phyloP scores from a whole-genome alignment of 1,140 invertebrate species.

The Psilanteris sp. region DNA sequence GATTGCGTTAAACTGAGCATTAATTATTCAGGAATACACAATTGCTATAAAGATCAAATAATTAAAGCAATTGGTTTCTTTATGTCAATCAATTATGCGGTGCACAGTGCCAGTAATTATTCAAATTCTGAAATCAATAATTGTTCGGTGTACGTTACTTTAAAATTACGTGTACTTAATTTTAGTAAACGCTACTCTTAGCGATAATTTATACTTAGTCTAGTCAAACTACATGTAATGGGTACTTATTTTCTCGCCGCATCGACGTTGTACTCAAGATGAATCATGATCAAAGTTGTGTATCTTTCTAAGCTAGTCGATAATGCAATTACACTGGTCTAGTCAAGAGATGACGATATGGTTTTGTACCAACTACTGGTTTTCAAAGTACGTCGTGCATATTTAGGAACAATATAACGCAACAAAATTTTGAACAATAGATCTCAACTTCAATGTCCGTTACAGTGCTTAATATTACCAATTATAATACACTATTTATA shows the following conservation, averaged over 20 bases:
- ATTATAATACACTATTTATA: constrained; percentile 57
- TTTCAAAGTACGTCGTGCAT: constrained; percentile 47
- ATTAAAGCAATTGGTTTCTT: too few relatives aligned
- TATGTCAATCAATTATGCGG: too few relatives aligned
- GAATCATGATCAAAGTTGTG: constrained; percentile 37
- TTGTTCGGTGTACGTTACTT: constrained; percentile 40
- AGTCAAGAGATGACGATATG: constrained; percentile 29
- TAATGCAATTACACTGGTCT: constrained; percentile 23
- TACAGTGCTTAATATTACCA: constrained; percentile 52
- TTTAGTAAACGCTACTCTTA: constrained; percentile 56
- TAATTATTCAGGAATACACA: too few relatives aligned
- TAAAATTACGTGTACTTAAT: constrained; percentile 55
- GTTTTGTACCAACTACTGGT: constrained; percentile 32
- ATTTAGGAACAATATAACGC: constrained; percentile 60
- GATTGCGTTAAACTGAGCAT: too few relatives aligned
- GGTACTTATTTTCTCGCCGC: constrained; percentile 52
- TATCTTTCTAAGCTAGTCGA: constrained; percentile 35
- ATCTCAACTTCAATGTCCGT: constrained; percentile 56
- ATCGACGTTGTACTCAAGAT: constrained; percentile 52
- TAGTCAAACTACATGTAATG: constrained; percentile 62
- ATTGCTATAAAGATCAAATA: too few relatives aligned
- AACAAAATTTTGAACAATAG: constrained; percentile 49
- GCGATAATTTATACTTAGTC: constrained; percentile 59
- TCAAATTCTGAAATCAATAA: not conserved
- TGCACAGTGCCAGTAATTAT: too few relatives aligned